Evolutionary conservation across 2,888 invertebrate genomes (phyloP), one percentile per base, ranked within the genome.

Genomic region (Microctonus brassicae): DNA sequence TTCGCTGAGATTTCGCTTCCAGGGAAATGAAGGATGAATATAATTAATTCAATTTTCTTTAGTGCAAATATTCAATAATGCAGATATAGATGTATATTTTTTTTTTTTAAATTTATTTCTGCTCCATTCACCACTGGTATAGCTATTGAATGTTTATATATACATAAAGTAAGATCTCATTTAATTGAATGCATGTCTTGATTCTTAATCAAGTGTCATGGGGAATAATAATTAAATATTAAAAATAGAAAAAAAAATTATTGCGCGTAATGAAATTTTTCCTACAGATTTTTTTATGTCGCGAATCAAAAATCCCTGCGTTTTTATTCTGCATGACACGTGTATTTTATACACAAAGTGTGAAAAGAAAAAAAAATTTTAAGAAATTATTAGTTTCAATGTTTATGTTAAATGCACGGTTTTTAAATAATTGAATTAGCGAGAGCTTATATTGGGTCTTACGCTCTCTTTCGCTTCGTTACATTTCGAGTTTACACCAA

Each of bases 1-100:
- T 52, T 53, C 53, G 36, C 64, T 64, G 22, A 64, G 34, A 53
- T 64, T 64, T 64, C 33, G 52, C 29, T 53, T 52, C n/a, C 47
- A 26, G 52, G 29, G 22, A 22, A 33, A 53, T 64, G 20, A 10
- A 4, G 20, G n/a, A 62, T 17, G 13, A 26, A 22, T 13, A 22
- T 22, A 36, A 47, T 22, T 63, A 63, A 47, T 63, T 5, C 26
- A 26, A 58, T 61, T 39, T 24, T 24, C 24, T 62, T n/a, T 55
- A 55, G 10, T 26, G 13, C 1, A 55, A 26, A 9, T 24, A 22
- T 55, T 26, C 24, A 11, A 42, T 42, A 42, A 3, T 42, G 42
- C 42, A 24, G 9, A 24, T 20, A 4, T 22, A 22, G n/a, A 4
- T 7, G 5, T 6, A 24, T 55, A n/a, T 24, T 24, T 2, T 24